A percentile compares a stretch with the other conserved stretches of the same genome.
These are phyloP conservation scores for Acanthornis magna DNA, from an alignment of 2,797 vertebrate species.

Conservation along the genomic window DNA sequence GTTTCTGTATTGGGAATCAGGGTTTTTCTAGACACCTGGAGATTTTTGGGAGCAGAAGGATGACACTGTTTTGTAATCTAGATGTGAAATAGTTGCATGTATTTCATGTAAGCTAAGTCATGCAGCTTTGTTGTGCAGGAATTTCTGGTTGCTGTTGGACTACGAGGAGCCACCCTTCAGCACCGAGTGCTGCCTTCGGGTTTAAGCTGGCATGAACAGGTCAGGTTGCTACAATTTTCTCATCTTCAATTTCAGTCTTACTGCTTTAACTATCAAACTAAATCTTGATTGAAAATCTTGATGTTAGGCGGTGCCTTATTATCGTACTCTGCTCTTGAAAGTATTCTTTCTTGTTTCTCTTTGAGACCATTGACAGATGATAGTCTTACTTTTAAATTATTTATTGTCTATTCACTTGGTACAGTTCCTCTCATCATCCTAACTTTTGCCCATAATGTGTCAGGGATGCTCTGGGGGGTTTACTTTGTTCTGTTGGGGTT, in stretches of 20 bases:
- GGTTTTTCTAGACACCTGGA: not conserved
- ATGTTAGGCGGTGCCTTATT: not conserved
- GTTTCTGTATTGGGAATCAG: not conserved
- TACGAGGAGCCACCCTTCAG: conserved; percentile 92
- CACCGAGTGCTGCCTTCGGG: conserved; percentile 88
- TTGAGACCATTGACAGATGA: not conserved
- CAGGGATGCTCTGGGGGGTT: fast-evolving
- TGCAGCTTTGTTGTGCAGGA: conserved; percentile 78
- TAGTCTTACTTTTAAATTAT: not conserved
- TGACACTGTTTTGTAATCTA: not conserved
- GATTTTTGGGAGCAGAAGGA: not conserved
- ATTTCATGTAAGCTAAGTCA: not conserved
- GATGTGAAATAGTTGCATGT: not conserved
- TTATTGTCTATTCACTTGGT: not conserved
- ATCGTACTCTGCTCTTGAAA: not conserved
- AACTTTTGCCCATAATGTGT: not conserved
- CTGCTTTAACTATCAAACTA: not conserved
- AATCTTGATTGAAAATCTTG: not conserved
- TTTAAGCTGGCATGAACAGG: conserved; percentile 97
- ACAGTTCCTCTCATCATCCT: not conserved
- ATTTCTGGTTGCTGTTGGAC: conserved; percentile 90
- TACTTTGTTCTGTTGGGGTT: not conserved
- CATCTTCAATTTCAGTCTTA: not conserved
- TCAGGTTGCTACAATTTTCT: conserved; percentile 56
- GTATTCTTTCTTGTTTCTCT: not conserved